Base-by-base conservation (phyloP, 2,113 vertebrate species). In the Pipa parva region DNA sequence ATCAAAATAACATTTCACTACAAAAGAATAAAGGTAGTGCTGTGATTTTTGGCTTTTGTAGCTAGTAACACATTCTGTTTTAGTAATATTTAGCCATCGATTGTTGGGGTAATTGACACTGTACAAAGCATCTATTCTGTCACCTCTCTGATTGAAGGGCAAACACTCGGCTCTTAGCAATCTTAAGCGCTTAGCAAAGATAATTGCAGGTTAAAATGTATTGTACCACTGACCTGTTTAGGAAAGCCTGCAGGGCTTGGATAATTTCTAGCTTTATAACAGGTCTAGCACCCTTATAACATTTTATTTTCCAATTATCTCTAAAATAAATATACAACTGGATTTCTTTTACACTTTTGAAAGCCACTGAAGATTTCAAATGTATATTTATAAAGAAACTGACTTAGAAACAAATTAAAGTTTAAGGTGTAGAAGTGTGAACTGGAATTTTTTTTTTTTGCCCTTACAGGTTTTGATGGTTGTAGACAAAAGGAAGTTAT, bases 91-190 rank as follows among this genome's bases (percentile, higher is more conserved):
- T 60, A 60, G 65, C 11, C 56, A 69, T 69, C 52, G 57, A 69
- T 69, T 69, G 56, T 31, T 5, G 48, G 39, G 46, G 31, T 60
- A 69, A 69, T 60, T 69, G 56, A 59, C 65, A 69, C 46, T 52
- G 48, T 39, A 51, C 65, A 69, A 42, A 60, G 57, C 46, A 50
- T 69, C 65, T 60, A 52, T 50, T 52, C 56, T 69, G 57, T 60
- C 65, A 69, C 65, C 65, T 69, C 31, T 60, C n/a, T 69, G 65
- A 69, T 69, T 69, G 57, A 59, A 60, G 65, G 65, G 65, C 65
- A 69, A 52, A 69, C 57, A 22, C 46, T 52, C 24, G 13, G 31
- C 65, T 60, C 65, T 45, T 25, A 26, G 57, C 65, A 69, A 60
- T 69, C 55, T 69, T 17, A 8, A 69, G 48, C 60, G 46, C 33